Percentiles rank a stretch among this genome's conserved stretches.
Evolutionary conservation across 2,113 vertebrate genomes (phyloP).

Genomic region (Leptodactylus fuscus): DNA sequence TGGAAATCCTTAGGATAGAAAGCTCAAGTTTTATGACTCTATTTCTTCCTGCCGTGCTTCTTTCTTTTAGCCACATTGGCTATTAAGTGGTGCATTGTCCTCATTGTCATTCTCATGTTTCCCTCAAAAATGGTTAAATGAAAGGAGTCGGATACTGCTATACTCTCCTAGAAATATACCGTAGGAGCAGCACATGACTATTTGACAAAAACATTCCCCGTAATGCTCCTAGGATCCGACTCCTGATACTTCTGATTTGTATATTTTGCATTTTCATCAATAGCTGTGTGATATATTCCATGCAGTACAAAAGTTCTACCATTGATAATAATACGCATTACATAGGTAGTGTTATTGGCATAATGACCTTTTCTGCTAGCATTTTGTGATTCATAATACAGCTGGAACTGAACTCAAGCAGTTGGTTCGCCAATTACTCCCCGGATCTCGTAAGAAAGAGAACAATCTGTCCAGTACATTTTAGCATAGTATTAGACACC

Average conservation of each 20-base stretch:
- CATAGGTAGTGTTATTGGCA: not conserved
- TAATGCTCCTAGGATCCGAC: too few species aligned
- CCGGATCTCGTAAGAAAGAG: not conserved
- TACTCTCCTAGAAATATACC: not conserved
- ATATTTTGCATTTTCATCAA: not conserved
- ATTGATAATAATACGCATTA: not conserved
- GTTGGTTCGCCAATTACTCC: not conserved
- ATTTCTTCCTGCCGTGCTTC: not conserved
- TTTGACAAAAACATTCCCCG: not conserved
- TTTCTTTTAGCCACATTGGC: not conserved
- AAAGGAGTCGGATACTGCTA: not conserved
- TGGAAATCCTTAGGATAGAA: not conserved
- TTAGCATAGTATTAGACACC: too few species aligned
- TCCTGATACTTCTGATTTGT: too few species aligned
- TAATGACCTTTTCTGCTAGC: not conserved
- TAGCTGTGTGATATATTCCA: not conserved
- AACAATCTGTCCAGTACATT: too few species aligned
- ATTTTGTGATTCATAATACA: not conserved
- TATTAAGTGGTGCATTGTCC: not conserved
- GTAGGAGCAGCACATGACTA: not conserved
- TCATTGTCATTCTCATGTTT: not conserved
- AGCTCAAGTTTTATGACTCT: conserved; percentile 6
- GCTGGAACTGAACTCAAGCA: not conserved
- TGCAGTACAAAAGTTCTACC: not conserved
- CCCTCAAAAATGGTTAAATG: not conserved